These are phyloP conservation scores for Tragopan temminckii DNA, from an alignment of 2,797 vertebrate species.

Conservation along the genomic window DNA sequence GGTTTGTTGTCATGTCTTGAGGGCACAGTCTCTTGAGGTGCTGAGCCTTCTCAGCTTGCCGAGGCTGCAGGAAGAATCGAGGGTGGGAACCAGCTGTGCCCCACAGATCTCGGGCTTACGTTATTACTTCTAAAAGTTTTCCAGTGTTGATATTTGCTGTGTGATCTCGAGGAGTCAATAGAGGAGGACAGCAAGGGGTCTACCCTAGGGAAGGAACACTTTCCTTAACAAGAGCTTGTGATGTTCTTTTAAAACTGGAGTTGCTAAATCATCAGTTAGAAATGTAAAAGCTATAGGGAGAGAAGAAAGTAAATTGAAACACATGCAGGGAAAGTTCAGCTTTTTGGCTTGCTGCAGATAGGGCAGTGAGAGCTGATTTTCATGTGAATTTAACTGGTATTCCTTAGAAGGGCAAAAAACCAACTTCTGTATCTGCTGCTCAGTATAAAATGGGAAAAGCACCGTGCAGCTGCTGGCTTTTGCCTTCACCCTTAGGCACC, in stretches of 20 bases:
- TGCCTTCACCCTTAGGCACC: background rate
- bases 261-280: background rate
- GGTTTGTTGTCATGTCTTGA: slow-evolving; percentile 13
- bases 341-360: background rate
- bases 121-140: slow-evolving; percentile 3
- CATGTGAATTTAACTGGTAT: background rate
- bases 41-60: slow-evolving; percentile 41
- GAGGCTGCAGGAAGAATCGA: background rate
- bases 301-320: background rate
- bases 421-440: accelerated
- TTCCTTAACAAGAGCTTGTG: background rate
- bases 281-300: background rate
- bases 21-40: background rate
- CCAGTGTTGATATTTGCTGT: slow-evolving; percentile 11
- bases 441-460: background rate
- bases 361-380: background rate
- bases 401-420: background rate
- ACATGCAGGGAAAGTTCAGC: background rate
- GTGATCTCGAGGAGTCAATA: background rate
- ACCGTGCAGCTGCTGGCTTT: background rate
- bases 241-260: background rate
- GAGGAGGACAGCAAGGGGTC: background rate
- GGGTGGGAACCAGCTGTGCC: slow-evolving; percentile 5
- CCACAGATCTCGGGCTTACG: background rate
- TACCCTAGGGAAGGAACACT: background rate